Evolutionary conservation across 1,140 invertebrate genomes (phyloP), one percentile per base, ranked within the genome.

Genomic region (Drosophila repleta): DNA sequence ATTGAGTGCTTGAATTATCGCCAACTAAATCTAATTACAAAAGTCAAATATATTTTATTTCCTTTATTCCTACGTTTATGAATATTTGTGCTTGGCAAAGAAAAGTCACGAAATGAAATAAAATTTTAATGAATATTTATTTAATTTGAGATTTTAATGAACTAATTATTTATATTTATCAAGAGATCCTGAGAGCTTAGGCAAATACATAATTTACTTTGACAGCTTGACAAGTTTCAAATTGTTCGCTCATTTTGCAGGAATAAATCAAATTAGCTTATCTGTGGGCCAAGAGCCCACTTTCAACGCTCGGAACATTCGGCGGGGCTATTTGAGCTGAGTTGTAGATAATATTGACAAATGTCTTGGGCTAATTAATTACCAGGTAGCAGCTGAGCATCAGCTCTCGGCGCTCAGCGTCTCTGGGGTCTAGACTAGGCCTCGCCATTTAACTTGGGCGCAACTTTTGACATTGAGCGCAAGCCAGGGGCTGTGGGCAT

Each of bases 261-360:
- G 41, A 56, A 75, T 75, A 75, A 75, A 75, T 75, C 73, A 67
- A 67, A 62, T 66, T 66, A 49, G 51, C 29, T 70, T 43, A 53
- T 20, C 48, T 8, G 5, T 13, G 26, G 45, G 32, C 11, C n/a
- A 45, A 57, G 24, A 48, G 35, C 17, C 13, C 32, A 55, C 24
- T 70, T 70, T 71, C 43, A 68, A 24, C 45, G 70, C 4, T 7
- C 1, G 5, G 15, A 63, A 63, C 53, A 39, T 35, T n/a, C 4
- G 13, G 13, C 13, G 39, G 39, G 69, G 69, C 60, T 56, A 68
- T 79, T 77, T 57, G 67, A 35, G 53, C 68, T 60, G 58, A 61
- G 60, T 56, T 65, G 58, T 76, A 58, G 75, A 79, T 78, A 78
- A 78, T 79, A 78, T 78, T 79, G 76, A 79, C 76, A 78, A 79